Evolutionary conservation across 2,888 invertebrate species (phyloP), one percentile per base, ranked within the genome.

Genomic region (Crocallis elinguaria): DNA sequence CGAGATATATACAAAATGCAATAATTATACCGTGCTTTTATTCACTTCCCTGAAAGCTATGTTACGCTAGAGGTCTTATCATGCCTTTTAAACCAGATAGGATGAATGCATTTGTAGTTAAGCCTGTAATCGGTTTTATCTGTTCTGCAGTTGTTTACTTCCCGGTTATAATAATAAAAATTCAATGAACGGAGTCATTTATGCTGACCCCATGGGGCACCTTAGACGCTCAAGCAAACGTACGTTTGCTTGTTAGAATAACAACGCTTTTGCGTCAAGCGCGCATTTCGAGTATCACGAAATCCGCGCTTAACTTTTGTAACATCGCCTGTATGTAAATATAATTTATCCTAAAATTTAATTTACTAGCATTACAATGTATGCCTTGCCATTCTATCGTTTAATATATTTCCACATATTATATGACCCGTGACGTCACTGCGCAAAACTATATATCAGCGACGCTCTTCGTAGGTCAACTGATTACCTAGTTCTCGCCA

Each of bases 401-500:
- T 57, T 41, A 14, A 55, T 46, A 32, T 58, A 53, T 50, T 35
- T 57, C 46, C 51, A 64, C 65, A n/a, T n/a, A n/a, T n/a, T 25
- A 42, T 49, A 55, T 49, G 71, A 64, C 65, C 66, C 61, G 74
- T 84, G 83, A 86, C 87, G 86, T 86, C 79, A 77, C 64, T 56
- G 52, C 62, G 46, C 73, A 68, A 79, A 79, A 70, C 72, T n/a
- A n/a, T n/a, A n/a, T 74, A 78, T 72, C 70, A 75, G 77, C 75
- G 72, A 79, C 83, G 79, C 82, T 81, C 66, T 76, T 77, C 75
- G 70, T 71, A 29, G 17, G 82, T 83, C 83, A 83, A 67, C 51
- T 67, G 89, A 89, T 89, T 89, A 83, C 89, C 89, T 69, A 86
- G 75, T 84, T 84, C 62, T 66, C 60, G 57, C 71, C 60, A 64